Percentiles rank a stretch among this genome's conserved stretches.
These are phyloP conservation scores for Halcyon badia DNA, from an alignment of 2,797 vertebrate genomes.

Conservation along the genomic window DNA sequence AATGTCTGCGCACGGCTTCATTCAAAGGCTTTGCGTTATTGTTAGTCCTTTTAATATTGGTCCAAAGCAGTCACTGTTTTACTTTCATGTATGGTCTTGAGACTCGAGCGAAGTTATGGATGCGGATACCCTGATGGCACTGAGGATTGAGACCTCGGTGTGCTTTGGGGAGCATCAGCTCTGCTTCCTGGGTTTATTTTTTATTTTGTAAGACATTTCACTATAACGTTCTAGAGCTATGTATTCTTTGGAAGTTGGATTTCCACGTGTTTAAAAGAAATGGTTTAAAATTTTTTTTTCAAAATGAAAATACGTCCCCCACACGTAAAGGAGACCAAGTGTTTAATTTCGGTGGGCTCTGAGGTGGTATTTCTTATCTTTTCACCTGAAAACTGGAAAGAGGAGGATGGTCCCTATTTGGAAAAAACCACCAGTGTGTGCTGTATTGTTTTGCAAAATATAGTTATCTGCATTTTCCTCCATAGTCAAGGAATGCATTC, in stretches of 20 bases:
- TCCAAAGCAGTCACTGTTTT: neutral
- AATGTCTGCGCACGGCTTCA: neutral
- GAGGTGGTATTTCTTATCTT: neutral
- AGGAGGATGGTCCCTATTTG: neutral
- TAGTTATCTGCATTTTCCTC: neutral
- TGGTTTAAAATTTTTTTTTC: neutral
- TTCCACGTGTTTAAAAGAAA: neutral
- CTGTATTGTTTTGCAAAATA: neutral
- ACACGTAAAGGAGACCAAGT: fast-evolving
- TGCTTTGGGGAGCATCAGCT: neutral
- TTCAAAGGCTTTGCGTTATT: neutral
- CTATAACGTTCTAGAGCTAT: no score
- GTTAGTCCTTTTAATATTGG: neutral
- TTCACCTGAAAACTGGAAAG: neutral
- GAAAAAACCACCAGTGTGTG: neutral
- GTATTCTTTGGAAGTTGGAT: neutral
- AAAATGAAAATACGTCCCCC: no score
- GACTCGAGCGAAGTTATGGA: neutral
- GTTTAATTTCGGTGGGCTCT: neutral
- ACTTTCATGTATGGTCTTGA: neutral
- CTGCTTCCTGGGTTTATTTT: neutral
- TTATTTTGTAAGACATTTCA: neutral
- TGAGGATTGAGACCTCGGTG: neutral
- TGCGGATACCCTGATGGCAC: neutral
- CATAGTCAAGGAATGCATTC: neutral